These are phyloP conservation scores for Albula goreensis DNA, from an alignment of 2,113 vertebrate genomes.

Conservation along the genomic window DNA sequence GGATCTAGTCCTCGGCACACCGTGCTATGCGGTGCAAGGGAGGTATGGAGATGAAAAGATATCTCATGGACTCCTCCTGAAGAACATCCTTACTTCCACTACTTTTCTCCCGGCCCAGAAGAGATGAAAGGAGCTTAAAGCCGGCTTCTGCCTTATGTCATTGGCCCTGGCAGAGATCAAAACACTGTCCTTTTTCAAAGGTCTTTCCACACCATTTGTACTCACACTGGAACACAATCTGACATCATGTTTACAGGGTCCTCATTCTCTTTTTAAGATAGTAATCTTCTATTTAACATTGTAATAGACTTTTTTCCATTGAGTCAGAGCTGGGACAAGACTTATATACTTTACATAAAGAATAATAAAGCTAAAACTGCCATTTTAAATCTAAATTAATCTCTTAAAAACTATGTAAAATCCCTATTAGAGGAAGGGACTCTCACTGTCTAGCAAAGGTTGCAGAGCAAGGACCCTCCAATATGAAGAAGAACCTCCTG, in stretches of 20 bases:
- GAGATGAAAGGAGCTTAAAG: conserved; percentile 25
- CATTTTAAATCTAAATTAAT: no score
- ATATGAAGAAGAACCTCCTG: no score
- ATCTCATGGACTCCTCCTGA: not conserved
- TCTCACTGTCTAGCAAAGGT: no score
- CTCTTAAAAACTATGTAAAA: no score
- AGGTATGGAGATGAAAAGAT: not conserved
- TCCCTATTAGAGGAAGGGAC: no score
- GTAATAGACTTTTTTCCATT: conserved; percentile 38
- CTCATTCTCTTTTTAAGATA: conserved; percentile 30
- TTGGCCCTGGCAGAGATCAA: conserved; percentile 14
- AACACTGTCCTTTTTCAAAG: conserved; percentile 23
- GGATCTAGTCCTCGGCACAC: not conserved
- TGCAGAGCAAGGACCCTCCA: no score
- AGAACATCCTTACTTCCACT: conserved; percentile 6
- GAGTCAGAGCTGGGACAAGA: conserved; percentile 31
- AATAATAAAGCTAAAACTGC: not conserved
- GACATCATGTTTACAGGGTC: conserved; percentile 30
- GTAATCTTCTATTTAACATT: conserved; percentile 28
- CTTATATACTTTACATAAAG: conserved; percentile 26
- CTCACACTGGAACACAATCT: conserved; percentile 20
- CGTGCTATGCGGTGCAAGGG: no score
- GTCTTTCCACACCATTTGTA: conserved; percentile 16
- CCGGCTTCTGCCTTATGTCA: conserved; percentile 41
- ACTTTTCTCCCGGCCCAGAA: not conserved